Evolutionary conservation across 1,140 invertebrate species (phyloP), one percentile per base, ranked within the genome.

Genomic region (Anastrepha obliqua): DNA sequence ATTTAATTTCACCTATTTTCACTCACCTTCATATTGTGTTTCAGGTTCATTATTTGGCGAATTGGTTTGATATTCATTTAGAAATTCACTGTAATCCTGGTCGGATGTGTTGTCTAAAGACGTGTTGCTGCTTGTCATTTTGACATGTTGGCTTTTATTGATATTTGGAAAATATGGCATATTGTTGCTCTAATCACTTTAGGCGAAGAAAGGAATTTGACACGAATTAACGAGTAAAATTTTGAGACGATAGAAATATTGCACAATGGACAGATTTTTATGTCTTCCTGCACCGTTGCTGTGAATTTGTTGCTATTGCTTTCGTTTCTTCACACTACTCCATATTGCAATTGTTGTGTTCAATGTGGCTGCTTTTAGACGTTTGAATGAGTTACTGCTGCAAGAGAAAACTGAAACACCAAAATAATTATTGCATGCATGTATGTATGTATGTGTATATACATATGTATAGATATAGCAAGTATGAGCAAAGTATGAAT

Each of bases 71-170:
- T 93, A 93, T 86, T 93, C 92, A 59, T 89, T 91, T 15, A 93
- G 90, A 89, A 92, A 93, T 87, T 93, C 92, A 7, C 92, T 90
- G 55, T 91, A 92, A 78, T 93, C 92, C 81, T 91, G 91, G 86
- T 93, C 90, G n/a, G 89, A 91, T 62, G 91, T 89, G 70, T 91
- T 91, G 86, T 91, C 90, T 89, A 91, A 87, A 4, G 89, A 90
- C 78, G 87, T 78, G 62, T 91, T 91, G 88, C 64, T 91, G 86
- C 89, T 91, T 81, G 74, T 81, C 91, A 92, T 91, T 89, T 89
- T 90, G 17, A 81, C 74, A 39, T 89, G 86, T 85, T 88, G 88
- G 29, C 15, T 89, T 81, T 89, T 89, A 86, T 65, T 89, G 64
- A 64, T 86, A 78, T 88, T 88, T 64, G 89, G 89, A 86, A 89